These are phyloP conservation scores for Eidolon helvum DNA, from an alignment of 2,113 vertebrate species.

Conservation along the genomic window DNA sequence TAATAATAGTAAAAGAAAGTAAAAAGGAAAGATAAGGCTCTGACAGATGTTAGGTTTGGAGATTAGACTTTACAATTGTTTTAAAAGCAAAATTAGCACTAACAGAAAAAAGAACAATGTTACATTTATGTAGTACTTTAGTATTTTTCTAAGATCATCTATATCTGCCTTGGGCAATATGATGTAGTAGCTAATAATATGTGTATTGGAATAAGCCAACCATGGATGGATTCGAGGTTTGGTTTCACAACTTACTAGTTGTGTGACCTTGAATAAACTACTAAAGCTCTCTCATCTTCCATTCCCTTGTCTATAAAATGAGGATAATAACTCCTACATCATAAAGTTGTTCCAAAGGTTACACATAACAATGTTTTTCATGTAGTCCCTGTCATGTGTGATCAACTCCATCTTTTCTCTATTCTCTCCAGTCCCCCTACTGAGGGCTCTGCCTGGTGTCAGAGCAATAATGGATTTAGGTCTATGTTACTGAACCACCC, in stretches of 20 bases:
- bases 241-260: neutral
- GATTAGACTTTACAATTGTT: neutral
- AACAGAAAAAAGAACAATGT: neutral
- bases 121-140: neutral
- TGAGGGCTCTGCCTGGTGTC: neutral
- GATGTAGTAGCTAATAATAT: neutral
- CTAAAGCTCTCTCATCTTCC: neutral
- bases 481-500: neutral
- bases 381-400: neutral
- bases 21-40: neutral
- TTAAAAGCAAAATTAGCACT: constrained; percentile 26
- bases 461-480: neutral
- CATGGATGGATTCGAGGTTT: neutral
- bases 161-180: neutral
- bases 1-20: neutral
- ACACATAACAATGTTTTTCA: neutral
- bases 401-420: neutral
- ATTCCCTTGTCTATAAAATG: neutral
- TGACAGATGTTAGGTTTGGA: neutral
- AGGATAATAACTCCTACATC: neutral
- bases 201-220: neutral
- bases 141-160: neutral
- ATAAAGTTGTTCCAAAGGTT: neutral
- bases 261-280: neutral
- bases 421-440: neutral